Evolutionary conservation across 2,888 invertebrate species (phyloP), one percentile per base, ranked within the genome.

Genomic region (Microchrysa polita): DNA sequence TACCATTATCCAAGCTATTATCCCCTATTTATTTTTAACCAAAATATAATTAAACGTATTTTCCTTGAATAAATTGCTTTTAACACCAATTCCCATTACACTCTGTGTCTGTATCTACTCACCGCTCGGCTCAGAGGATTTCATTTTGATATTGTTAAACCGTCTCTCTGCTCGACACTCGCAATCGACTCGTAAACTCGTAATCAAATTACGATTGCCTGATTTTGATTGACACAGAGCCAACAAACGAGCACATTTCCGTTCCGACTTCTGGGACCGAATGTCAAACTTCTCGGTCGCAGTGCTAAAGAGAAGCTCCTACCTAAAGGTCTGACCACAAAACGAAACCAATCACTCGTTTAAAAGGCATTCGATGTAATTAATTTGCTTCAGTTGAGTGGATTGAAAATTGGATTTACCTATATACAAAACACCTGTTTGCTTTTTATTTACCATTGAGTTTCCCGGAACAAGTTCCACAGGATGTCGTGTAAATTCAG

Each of bases 341-440:
- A 57, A 57, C 20, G 22, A 16, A 60, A n/a, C 16, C 60, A 60
- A 27, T 27, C 60, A 27, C 5, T 23, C 60, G 27, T 27, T 27
- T 60, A 60, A 60, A 60, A 60, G 60, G 60, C 27, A 60, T 60
- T 60, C 60, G 60, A 60, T 60, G 60, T 60, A 60, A 60, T 60
- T 60, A 60, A 60, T 60, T 60, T 27, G 27, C 23, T 60, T 27
- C 22, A 27, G 27, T 60, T 60, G 60, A 60, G 23, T 27, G 27
- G 23, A 60, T 23, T 60, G 14, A 27, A 22, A 60, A 60, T 60
- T 60, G 60, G 27, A 60, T 60, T 27, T 60, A 23, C 23, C 27
- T 34, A n/a, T n/a, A n/a, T 2, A 23, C 23, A 60, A 27, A 27
- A 60, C 60, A 60, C 60, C 60, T 60, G 60, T 60, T 23, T 60